Evolutionary conservation across 2,888 invertebrate genomes (phyloP).

Genomic region (Chloromyia formosa): DNA sequence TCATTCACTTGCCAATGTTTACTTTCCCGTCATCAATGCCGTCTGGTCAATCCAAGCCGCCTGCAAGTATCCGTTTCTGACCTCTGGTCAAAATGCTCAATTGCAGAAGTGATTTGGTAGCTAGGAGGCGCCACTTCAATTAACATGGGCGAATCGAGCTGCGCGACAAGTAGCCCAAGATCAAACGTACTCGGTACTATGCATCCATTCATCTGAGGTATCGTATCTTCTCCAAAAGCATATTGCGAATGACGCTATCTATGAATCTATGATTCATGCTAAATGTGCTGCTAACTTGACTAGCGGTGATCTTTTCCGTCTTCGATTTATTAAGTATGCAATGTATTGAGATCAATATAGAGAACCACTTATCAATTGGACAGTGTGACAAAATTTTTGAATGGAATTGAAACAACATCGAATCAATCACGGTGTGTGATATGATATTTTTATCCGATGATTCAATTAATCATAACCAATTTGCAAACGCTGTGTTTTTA

Average conservation of each 20-base stretch:
- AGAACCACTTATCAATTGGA: conserved; percentile 15
- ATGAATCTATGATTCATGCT: not conserved
- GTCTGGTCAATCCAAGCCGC: no score
- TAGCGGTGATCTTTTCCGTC: conserved; percentile 24
- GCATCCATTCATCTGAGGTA: not conserved
- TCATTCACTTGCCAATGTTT: no score
- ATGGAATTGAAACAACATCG: not conserved
- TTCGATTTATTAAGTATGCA: conserved; percentile 4
- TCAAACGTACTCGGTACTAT: not conserved
- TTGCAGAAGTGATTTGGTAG: conserved; percentile 39
- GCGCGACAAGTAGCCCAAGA: not conserved
- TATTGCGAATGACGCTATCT: not conserved
- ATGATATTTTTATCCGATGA: conserved; percentile 10
- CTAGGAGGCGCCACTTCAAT: conserved; percentile 32
- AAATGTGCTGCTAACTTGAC: conserved; percentile 14
- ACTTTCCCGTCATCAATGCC: no score
- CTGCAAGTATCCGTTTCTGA: conserved; percentile 27
- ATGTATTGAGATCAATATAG: not conserved
- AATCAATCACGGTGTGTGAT: conserved; percentile 2
- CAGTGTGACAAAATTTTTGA: not conserved
- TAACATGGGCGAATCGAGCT: not conserved
- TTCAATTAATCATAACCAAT: not conserved
- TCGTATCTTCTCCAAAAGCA: not conserved
- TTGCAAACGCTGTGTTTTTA: no score
- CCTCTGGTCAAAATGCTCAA: conserved; percentile 19